phyloP scores from a whole-genome alignment of 2,797 vertebrate genomes.

The Aselliscus stoliczkanus region DNA sequence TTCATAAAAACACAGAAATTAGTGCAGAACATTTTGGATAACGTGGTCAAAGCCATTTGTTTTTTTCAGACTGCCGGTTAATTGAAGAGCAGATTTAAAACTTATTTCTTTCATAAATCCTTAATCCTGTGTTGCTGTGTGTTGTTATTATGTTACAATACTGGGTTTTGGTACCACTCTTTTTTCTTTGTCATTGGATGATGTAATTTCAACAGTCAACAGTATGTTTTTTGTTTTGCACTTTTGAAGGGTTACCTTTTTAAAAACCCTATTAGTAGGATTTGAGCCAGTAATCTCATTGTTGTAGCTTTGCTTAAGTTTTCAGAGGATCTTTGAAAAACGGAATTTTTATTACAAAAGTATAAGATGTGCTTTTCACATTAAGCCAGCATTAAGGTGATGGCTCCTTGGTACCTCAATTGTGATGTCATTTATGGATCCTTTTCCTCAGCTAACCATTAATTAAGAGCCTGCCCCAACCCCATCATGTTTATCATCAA shows the following conservation, averaged over 20 bases:
- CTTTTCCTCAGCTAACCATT: neutral
- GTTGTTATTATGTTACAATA: constrained; percentile 16
- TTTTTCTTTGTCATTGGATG: constrained; percentile 8
- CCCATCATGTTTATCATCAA: neutral
- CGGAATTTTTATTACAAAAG: constrained; percentile 33
- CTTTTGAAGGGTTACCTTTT: constrained; percentile 36
- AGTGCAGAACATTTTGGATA: constrained; percentile 32
- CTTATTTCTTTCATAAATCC: neutral
- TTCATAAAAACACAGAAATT: constrained; percentile 33
- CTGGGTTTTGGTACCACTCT: neutral
- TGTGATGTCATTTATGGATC: neutral
- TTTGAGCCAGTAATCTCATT: neutral
- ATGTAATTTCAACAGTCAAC: constrained; percentile 7
- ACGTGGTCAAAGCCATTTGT: neutral
- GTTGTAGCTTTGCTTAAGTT: neutral
- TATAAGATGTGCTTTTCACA: constrained; percentile 20
- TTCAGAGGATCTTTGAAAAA: constrained; percentile 27
- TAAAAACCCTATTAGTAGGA: neutral
- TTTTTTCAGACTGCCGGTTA: constrained; percentile 6
- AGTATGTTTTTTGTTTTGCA: constrained; percentile 29
- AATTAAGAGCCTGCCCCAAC: neutral
- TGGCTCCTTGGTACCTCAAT: neutral
- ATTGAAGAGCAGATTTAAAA: neutral
- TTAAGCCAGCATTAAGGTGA: neutral
- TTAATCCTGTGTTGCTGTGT: neutral